A percentile compares a stretch with the other conserved stretches of the same genome.
Evolutionary conservation across 2,797 vertebrate genomes (phyloP).

Genomic region (Trichosurus vulpecula): DNA sequence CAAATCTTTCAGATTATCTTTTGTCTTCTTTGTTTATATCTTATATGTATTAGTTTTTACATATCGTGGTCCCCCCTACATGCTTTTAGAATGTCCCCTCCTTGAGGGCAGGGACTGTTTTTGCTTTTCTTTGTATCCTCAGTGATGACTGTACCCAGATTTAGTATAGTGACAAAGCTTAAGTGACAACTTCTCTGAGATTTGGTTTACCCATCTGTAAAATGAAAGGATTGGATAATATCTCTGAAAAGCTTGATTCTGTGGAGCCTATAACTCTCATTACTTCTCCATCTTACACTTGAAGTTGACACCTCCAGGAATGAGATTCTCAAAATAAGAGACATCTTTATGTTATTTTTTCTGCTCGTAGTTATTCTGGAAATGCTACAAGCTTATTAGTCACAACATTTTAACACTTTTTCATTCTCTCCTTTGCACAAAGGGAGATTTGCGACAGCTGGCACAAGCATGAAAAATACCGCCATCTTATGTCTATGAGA

Average conservation of each 20-base stretch:
- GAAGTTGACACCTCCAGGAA: background rate
- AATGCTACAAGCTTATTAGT: constrained; percentile 17
- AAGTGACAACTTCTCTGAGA: background rate
- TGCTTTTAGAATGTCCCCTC: background rate
- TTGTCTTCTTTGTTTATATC: background rate
- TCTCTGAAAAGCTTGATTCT: background rate
- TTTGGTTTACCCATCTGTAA: background rate
- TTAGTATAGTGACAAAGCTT: background rate
- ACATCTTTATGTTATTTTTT: background rate
- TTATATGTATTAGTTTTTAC: background rate
- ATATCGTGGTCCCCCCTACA: background rate
- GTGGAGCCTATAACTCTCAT: background rate
- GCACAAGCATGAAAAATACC: constrained; percentile 18
- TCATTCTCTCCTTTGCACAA: constrained; percentile 35
- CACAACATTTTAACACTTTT: background rate
- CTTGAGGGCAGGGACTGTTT: background rate
- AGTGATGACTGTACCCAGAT: background rate
- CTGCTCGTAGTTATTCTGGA: background rate
- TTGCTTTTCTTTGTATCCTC: background rate
- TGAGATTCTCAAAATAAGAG: constrained; percentile 20
- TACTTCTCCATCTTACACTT: background rate
- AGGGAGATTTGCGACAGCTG: background rate
- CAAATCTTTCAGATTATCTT: background rate
- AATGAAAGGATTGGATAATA: background rate
- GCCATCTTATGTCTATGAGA: constrained; percentile 28